A percentile compares a stretch with the other conserved stretches of the same genome.
These are phyloP conservation scores for Syrista parreyssii DNA, from an alignment of 2,888 invertebrate species.

Conservation along the genomic window DNA sequence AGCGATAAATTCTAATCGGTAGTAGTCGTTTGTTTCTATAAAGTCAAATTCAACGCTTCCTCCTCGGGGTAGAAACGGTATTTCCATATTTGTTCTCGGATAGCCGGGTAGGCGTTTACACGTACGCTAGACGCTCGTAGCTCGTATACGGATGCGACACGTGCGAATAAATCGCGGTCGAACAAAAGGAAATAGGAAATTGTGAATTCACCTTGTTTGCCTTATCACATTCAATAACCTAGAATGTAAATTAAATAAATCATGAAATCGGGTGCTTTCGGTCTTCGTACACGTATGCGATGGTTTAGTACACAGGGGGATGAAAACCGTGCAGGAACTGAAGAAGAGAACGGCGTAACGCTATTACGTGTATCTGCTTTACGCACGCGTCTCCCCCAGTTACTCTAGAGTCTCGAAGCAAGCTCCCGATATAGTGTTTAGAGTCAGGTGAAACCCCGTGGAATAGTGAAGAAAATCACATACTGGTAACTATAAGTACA, in stretches of 20 bases:
- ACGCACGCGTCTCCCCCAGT: neutral
- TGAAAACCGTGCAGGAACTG: neutral
- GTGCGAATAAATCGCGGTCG: neutral
- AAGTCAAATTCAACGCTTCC: neutral
- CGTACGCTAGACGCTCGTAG: neutral
- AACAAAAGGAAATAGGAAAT: neutral
- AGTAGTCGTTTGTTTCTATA: neutral
- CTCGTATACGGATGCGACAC: neutral
- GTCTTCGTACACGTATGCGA: neutral
- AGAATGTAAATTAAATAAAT: neutral
- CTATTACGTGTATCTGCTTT: constrained; percentile 6
- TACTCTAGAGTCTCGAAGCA: constrained; percentile 14
- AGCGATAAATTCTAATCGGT: neutral
- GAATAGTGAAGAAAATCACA: constrained; percentile 25
- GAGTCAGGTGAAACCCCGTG: constrained; percentile 32
- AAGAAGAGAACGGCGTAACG: neutral
- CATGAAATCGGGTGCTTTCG: neutral
- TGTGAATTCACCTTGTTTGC: neutral
- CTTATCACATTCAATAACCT: neutral
- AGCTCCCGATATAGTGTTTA: constrained; percentile 21
- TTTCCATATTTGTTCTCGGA: neutral
- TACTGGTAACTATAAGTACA: constrained; percentile 16
- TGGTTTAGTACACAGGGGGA: neutral
- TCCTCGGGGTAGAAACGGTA: neutral
- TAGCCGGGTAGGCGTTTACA: neutral